A percentile compares a stretch with the other conserved stretches of the same genome.
These are phyloP conservation scores for Diorhabda carinulata DNA, from an alignment of 1,140 invertebrate genomes.

Conservation along the genomic window DNA sequence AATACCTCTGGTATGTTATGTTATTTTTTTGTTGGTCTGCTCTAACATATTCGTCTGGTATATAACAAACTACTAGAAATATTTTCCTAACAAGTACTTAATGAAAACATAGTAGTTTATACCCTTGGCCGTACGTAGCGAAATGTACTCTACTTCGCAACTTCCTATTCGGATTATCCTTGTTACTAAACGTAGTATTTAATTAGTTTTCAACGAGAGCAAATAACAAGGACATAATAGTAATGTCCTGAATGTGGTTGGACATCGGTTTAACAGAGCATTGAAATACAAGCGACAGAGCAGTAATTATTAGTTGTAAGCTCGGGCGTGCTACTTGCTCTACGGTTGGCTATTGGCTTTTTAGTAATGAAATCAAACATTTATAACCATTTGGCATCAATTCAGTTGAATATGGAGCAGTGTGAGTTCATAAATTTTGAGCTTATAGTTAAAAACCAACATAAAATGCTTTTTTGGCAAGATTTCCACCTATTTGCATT, in stretches of 20 bases:
- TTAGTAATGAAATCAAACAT: not conserved
- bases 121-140: too few species aligned
- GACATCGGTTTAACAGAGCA: not conserved
- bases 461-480: too few species aligned
- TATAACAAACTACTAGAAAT: too few species aligned
- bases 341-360: not conserved
- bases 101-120: too few species aligned
- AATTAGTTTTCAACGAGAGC: not conserved
- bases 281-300: not conserved
- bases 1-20: too few species aligned
- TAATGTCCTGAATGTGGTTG: not conserved
- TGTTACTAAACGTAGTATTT: not conserved
- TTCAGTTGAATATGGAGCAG: not conserved
- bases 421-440: too few species aligned
- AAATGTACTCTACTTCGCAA: too few species aligned
- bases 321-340: not conserved
- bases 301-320: not conserved
- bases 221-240: not conserved
- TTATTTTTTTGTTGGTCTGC: too few species aligned
- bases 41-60: too few species aligned
- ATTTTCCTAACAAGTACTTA: too few species aligned
- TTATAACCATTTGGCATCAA: not conserved
- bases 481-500: too few species aligned
- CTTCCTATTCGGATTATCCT: not conserved
- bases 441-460: too few species aligned